Conservation (phyloP, 2,113 vertebrate genomes). For the Hirundichthys speculiger region DNA sequence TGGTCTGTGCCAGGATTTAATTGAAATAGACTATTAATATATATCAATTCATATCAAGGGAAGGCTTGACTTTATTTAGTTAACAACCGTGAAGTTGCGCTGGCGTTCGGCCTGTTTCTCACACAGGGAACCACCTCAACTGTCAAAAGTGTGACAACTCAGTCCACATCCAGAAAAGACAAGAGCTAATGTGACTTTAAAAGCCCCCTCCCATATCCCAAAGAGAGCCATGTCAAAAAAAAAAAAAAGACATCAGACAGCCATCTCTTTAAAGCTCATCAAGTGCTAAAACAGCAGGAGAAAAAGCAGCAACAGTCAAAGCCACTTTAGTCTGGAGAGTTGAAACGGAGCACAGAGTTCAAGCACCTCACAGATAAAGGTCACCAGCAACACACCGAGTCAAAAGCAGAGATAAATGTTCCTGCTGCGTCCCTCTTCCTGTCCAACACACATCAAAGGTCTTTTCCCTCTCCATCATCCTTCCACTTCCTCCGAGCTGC, state of each 20-base stretch:
- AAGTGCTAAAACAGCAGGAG: conserved; percentile 8
- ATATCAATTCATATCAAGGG: too few species aligned
- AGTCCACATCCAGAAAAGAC: not conserved
- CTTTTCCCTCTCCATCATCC: conserved; percentile 46
- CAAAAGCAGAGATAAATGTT: conserved; percentile 31
- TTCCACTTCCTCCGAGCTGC: conserved; percentile 29
- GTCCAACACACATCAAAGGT: conserved; percentile 35
- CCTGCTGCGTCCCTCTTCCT: conserved; percentile 13
- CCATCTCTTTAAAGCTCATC: conserved; percentile 11
- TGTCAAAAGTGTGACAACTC: not conserved
- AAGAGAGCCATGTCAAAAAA: conserved; percentile 1
- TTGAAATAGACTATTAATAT: too few species aligned
- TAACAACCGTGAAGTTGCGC: too few species aligned
- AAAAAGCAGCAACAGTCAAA: conserved; percentile 7
- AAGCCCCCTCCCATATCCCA: not conserved
- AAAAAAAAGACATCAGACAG: conserved; percentile 14
- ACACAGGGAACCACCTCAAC: too few species aligned
- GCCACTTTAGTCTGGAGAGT: conserved; percentile 20
- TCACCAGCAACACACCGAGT: conserved; percentile 51
- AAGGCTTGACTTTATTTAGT: too few species aligned
- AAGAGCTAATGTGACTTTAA: not conserved
- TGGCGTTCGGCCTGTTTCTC: too few species aligned
- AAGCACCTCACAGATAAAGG: conserved; percentile 58
- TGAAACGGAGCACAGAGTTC: conserved; percentile 39
- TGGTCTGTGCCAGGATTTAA: too few species aligned